phyloP scores from a whole-genome alignment of 1,140 invertebrate genomes.

The Drosophila bipectinata region DNA sequence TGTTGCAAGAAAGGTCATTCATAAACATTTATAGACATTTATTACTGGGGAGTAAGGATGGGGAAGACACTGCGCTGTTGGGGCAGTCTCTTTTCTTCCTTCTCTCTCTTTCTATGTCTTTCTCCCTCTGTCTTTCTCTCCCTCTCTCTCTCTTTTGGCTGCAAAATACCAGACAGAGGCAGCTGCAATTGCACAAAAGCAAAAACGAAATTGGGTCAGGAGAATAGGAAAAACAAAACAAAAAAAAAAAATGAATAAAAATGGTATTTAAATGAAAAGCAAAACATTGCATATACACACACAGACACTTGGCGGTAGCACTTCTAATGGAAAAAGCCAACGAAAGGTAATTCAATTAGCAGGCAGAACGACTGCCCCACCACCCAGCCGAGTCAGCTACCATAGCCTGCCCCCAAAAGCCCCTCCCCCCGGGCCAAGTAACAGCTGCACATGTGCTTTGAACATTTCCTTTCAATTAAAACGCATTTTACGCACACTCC shows the following conservation, averaged over 20 bases:
- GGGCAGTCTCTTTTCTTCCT: not conserved
- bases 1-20: not conserved
- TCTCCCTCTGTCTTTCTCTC: not conserved
- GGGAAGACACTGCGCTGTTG: not conserved
- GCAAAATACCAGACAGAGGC: constrained; percentile 47
- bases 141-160: constrained; percentile 40
- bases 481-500: constrained; percentile 68
- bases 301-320: constrained; percentile 40
- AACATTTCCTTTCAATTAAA: constrained; percentile 79
- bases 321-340: constrained; percentile 55
- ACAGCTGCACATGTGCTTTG: constrained; percentile 63
- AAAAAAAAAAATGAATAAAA: constrained; percentile 53
- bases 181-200: constrained; percentile 47
- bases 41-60: not conserved
- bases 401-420: not conserved
- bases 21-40: not conserved
- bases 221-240: constrained; percentile 38
- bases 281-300: constrained; percentile 29
- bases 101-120: not conserved
- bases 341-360: constrained; percentile 75
- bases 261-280: constrained; percentile 57
- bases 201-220: constrained; percentile 43
- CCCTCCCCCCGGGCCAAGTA: not conserved
- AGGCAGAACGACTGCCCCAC: constrained; percentile 21
- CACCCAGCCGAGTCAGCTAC: not conserved